phyloP scores from a whole-genome alignment of 2,888 invertebrate species.

The Aspidiotus rigidus region DNA sequence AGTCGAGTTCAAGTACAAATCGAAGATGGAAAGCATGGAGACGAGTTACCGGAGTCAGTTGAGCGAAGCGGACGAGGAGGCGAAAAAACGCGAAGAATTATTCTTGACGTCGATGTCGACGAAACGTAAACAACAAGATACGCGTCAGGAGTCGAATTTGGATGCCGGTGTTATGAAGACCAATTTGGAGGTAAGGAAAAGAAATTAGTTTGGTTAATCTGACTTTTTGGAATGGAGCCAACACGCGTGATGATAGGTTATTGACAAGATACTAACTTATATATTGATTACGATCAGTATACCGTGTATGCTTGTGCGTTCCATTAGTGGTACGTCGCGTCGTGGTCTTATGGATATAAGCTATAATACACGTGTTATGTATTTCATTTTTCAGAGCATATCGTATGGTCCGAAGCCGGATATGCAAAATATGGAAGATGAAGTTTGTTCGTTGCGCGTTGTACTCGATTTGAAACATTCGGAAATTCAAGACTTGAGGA shows the following conservation, averaged over 20 bases:
- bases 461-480: slow-evolving; percentile 81
- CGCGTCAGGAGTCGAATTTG: neutral
- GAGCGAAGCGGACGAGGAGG: slow-evolving; percentile 20
- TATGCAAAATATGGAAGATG: slow-evolving; percentile 49
- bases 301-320: too few relatives aligned
- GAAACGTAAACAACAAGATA: slow-evolving; percentile 8
- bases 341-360: too few relatives aligned
- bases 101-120: slow-evolving; percentile 21
- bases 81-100: slow-evolving; percentile 20
- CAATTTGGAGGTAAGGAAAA: slow-evolving; percentile 3
- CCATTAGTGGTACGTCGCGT: too few relatives aligned
- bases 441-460: slow-evolving; percentile 72
- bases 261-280: too few relatives aligned
- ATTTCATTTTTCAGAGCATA: too few relatives aligned
- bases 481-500: slow-evolving; percentile 69
- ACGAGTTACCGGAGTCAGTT: slow-evolving; percentile 10
- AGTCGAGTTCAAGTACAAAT: slow-evolving; percentile 15
- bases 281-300: too few relatives aligned
- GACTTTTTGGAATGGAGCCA: too few relatives aligned
- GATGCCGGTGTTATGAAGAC: neutral
- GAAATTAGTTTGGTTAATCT: too few relatives aligned
- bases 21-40: slow-evolving; percentile 20
- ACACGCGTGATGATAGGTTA: too few relatives aligned
- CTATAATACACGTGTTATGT: too few relatives aligned
- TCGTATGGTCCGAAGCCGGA: slow-evolving; percentile 14